These are phyloP conservation scores for Aphaenogaster floridana DNA, from an alignment of 1,140 invertebrate genomes.

Conservation along the genomic window DNA sequence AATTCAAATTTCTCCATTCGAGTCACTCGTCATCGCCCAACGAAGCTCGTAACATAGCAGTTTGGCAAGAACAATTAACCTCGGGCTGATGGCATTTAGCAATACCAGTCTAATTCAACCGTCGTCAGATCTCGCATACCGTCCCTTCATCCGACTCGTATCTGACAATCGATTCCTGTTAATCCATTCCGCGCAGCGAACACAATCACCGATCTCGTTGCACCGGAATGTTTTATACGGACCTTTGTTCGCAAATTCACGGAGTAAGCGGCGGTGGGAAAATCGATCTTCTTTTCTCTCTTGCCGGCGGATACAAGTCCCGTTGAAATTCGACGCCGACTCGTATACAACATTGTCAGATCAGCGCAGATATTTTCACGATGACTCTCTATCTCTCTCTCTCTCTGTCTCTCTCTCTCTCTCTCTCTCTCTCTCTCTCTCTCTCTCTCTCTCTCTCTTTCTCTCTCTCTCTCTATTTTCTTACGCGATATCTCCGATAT, in stretches of 20 bases:
- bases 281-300: slow-evolving; percentile 51
- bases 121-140: slow-evolving; percentile 59
- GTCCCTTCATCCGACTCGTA: slow-evolving; percentile 43
- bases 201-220: slow-evolving; percentile 45
- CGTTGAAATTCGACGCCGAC: slow-evolving; percentile 38
- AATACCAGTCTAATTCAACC: slow-evolving; percentile 54
- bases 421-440: background rate
- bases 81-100: slow-evolving; percentile 46
- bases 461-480: background rate
- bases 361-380: slow-evolving; percentile 13
- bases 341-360: slow-evolving; percentile 7
- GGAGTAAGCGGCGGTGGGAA: slow-evolving; percentile 1
- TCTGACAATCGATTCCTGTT: slow-evolving; percentile 60
- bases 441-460: too few species aligned
- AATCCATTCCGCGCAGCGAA: slow-evolving; percentile 46
- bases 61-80: slow-evolving; percentile 64
- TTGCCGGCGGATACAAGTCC: background rate
- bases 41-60: slow-evolving; percentile 50
- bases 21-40: slow-evolving; percentile 19
- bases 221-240: slow-evolving; percentile 58
- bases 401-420: too few species aligned
- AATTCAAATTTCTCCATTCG: slow-evolving; percentile 54
- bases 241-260: slow-evolving; percentile 40
- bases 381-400: background rate
- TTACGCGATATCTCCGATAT: background rate